These are phyloP conservation scores for Hippocampus comes DNA, from an alignment of 2,113 vertebrate genomes.

Conservation along the genomic window DNA sequence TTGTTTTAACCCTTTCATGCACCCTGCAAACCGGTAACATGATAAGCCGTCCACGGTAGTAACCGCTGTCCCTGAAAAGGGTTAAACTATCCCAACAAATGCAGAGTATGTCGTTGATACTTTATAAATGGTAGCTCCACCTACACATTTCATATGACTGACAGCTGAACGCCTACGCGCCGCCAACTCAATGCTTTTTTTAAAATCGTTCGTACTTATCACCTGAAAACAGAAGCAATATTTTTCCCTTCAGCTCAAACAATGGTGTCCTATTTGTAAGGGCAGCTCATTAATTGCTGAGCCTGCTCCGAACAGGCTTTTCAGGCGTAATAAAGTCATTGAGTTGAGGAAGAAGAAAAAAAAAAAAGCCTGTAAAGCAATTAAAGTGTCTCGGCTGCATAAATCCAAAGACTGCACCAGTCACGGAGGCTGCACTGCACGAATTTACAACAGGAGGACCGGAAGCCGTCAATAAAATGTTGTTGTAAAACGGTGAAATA, in stretches of 20 bases:
- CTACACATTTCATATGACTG: neutral
- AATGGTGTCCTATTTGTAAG: neutral
- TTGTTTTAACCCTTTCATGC: too few relatives aligned
- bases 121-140: neutral
- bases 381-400: neutral
- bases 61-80: too few relatives aligned
- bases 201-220: neutral
- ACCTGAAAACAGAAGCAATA: conserved; percentile 1
- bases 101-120: too few relatives aligned
- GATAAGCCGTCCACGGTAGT: too few relatives aligned
- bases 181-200: neutral
- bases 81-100: too few relatives aligned
- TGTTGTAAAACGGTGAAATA: neutral
- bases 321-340: neutral
- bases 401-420: neutral
- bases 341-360: neutral
- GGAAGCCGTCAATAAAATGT: neutral
- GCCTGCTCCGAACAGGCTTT: neutral
- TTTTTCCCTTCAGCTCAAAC: neutral
- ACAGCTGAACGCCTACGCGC: neutral
- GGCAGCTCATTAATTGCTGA: neutral
- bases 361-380: too few relatives aligned
- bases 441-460: neutral
- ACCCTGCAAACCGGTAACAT: too few relatives aligned
- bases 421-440: neutral